A percentile compares a stretch with the other conserved stretches of the same genome.
Evolutionary conservation across 2,797 vertebrate species (phyloP).

Genomic region (Nannoperca obscura): DNA sequence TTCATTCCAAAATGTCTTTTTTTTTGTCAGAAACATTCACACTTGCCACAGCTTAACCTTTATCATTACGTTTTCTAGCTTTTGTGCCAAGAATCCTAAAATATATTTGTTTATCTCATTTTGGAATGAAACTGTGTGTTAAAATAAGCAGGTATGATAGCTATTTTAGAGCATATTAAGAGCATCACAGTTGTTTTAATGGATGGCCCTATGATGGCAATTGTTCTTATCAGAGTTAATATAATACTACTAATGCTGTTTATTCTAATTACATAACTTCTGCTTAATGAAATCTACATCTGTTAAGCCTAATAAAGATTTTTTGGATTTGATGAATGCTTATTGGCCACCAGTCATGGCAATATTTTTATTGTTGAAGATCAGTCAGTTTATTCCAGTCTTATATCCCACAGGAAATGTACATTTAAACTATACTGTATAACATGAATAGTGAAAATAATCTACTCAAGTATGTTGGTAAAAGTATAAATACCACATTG

Average conservation of each 20-base stretch:
- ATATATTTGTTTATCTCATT: neutral
- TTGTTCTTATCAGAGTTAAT: constrained; percentile 29
- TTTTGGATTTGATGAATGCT: neutral
- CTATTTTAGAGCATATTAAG: constrained; percentile 21
- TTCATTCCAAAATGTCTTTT: constrained; percentile 16
- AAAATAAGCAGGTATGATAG: constrained; percentile 1
- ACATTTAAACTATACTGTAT: neutral
- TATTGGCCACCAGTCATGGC: neutral
- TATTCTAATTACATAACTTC: constrained; percentile 15
- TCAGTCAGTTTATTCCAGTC: neutral
- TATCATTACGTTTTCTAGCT: neutral
- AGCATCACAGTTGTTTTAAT: constrained; percentile 20
- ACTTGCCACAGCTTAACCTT: neutral
- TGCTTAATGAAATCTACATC: constrained; percentile 18
- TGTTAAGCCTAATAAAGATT: constrained; percentile 35
- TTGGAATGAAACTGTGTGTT: constrained; percentile 16
- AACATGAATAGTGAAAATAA: neutral
- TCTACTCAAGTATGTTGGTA: neutral
- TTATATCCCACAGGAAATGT: neutral
- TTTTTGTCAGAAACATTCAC: neutral
- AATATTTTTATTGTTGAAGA: neutral
- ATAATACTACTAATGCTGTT: constrained; percentile 54
- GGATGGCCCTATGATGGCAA: neutral
- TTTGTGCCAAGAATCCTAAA: neutral
- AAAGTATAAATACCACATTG: neutral